Base-by-base conservation (phyloP, 2,888 invertebrate species). In the Mactromeris polynyma region DNA sequence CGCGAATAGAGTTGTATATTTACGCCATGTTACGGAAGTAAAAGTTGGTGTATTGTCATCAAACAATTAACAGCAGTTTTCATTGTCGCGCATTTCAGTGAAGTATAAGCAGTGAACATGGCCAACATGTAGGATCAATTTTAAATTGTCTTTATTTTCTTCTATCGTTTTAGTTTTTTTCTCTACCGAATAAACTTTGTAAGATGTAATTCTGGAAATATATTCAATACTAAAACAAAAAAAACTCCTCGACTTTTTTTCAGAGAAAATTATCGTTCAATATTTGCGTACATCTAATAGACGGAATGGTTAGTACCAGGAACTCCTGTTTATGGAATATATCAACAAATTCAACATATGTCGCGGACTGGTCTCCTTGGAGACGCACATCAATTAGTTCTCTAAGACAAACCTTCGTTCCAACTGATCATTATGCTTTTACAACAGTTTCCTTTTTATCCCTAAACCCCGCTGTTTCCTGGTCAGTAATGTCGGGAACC, bases 401-500 rank as follows among this genome's bases (percentile, higher is more conserved):
- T 14, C 1, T 46, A 78, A 77, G 84, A 78, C 78, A 84, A 77
- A 84, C 42, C 38, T 38, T 54, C 46, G 51, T 78, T 46, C 42
- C 36, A 78, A 33, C 84, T 33, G 51, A 51, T 84, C 54, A 78
- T 77, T 54, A 78, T 54, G 78, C 78, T 38, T 51, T 42, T 54
- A 36, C 51, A 33, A 73, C 73, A 36, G 84, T 33, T 84, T 84
- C 78, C 77, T 84, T 40, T 38, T 64, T 73, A 14, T 33, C 46
- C 69, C 58, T 40, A 82, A 82, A 64, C 64, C 54, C 26, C n/a
- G 38, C 82, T 64, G 82, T 38, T 82, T 64, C 38, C 38, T 64
- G 36, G 83, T 31, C 83, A 83, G 40, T 21, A 54, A 33, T 19
- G 73, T 26, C 26, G 73, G 73, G 17, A 73, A 73, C 73, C 36